These are phyloP conservation scores for Drosophila mayaguana DNA, from an alignment of 2,888 invertebrate genomes.

Conservation along the genomic window DNA sequence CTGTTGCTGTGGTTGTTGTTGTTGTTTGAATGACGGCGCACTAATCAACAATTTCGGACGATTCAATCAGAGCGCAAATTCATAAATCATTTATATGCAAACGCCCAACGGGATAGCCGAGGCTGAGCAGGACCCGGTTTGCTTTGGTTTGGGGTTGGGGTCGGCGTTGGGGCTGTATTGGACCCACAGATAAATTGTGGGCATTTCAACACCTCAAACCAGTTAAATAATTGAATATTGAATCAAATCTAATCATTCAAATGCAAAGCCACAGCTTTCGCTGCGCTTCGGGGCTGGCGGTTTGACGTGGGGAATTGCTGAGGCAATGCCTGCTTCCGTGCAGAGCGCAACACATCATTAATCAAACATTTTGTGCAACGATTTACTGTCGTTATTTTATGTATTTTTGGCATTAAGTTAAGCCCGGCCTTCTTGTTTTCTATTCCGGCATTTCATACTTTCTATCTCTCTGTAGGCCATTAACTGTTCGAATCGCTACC, in stretches of 20 bases:
- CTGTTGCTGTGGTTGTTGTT: constrained; percentile 18
- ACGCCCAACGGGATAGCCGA: constrained; percentile 38
- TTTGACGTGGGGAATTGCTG: constrained; percentile 39
- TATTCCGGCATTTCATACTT: constrained; percentile 20
- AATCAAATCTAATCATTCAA: constrained; percentile 81
- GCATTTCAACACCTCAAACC: constrained; percentile 77
- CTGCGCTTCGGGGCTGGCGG: constrained; percentile 25
- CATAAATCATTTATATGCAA: constrained; percentile 79
- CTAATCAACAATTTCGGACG: constrained; percentile 76
- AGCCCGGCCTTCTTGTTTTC: constrained; percentile 11
- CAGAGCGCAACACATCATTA: constrained; percentile 67
- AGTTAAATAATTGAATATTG: constrained; percentile 80
- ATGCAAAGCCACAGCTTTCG: constrained; percentile 60
- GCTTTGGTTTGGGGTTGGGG: no score
- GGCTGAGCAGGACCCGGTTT: not conserved
- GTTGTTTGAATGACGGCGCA: constrained; percentile 59
- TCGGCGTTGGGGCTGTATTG: not conserved
- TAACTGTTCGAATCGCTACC: constrained; percentile 81
- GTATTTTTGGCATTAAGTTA: constrained; percentile 61
- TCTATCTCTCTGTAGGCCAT: constrained; percentile 75
- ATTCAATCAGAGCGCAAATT: constrained; percentile 73
- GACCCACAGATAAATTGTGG: constrained; percentile 46
- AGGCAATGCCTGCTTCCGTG: constrained; percentile 30
- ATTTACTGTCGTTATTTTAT: constrained; percentile 54
- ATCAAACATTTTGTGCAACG: constrained; percentile 70